Base-by-base conservation (phyloP, 2,888 invertebrate species). In the Agonopterix arenella region DNA sequence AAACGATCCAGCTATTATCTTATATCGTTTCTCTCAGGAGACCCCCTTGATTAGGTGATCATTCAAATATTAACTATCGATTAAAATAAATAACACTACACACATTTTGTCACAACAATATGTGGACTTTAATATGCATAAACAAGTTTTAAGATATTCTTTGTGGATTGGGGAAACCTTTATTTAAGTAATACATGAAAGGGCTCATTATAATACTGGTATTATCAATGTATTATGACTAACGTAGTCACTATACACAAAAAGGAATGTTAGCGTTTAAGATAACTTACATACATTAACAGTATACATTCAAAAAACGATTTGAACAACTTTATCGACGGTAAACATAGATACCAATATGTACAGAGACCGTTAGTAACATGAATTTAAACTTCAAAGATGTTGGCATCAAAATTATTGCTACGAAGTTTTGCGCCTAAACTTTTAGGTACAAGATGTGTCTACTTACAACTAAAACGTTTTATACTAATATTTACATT, bases 211-310 rank as follows among this genome's bases (percentile, higher is more conserved):
- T 28, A 28, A 28, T 28, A 28, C 28, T 28, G 28, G 28, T 28
- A 28, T 28, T 28, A 28, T 28, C 28, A 28, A 28, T 28, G 28
- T 5, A 28, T 28, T 28, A 18, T 46, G 42, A 41, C 28, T 28
- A 28, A 28, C 28, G 28, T 28, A 28, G 28, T 28, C 28, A n/a
- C 46, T 48, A 45, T 46, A 54, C 48, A 46, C 36, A 46, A 42
- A 46, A 71, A 76, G 79, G 76, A 86, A 85, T 88, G 88, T 88
- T 84, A 86, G 86, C 88, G 88, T 88, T 88, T 85, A 84, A 72
- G 66, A 71, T 75, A 70, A 82, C 74, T 80, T 81, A 78, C 74
- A 64, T 70, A 69, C 47, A 67, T 64, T 62, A 65, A 72, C 65
- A 74, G 74, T 75, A 68, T 73, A 79, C 67, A 71, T 73, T 76